Evolutionary conservation across 2,797 vertebrate genomes (phyloP).

Genomic region (Microctenopoma lineatum): DNA sequence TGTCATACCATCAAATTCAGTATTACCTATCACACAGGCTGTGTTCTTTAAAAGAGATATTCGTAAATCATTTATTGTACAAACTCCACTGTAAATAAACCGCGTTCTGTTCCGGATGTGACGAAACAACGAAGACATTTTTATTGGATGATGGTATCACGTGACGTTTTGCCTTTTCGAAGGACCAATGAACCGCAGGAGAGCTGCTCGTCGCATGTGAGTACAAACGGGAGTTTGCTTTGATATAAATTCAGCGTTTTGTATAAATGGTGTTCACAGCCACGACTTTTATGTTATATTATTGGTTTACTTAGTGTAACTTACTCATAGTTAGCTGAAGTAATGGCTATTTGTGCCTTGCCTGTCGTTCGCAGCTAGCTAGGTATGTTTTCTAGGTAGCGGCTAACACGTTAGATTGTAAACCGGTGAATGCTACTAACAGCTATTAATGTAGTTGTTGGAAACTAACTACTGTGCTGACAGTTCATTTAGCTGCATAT

Average conservation of each 20-base stretch:
- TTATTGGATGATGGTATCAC: slow-evolving; percentile 37
- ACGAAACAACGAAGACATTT: not conserved
- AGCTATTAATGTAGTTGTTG: too few relatives aligned
- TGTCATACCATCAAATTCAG: too few relatives aligned
- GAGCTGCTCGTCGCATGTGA: slow-evolving; percentile 61
- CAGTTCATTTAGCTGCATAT: too few relatives aligned
- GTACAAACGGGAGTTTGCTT: slow-evolving; percentile 26
- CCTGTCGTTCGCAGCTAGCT: not conserved
- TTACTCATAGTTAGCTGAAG: fast-evolving
- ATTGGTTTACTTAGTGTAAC: fast-evolving
- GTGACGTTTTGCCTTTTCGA: slow-evolving; percentile 1
- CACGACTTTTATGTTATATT: fast-evolving
- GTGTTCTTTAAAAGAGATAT: too few relatives aligned
- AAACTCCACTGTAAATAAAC: not conserved
- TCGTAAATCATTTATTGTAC: not conserved
- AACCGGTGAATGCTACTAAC: not conserved
- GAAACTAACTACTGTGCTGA: too few relatives aligned
- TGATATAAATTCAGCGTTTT: not conserved
- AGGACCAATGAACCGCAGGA: slow-evolving; percentile 64
- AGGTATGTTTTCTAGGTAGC: not conserved
- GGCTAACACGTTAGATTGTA: not conserved
- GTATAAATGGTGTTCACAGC: fast-evolving
- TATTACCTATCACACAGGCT: too few relatives aligned
- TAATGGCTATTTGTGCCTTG: fast-evolving
- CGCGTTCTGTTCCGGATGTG: slow-evolving; percentile 37